These are phyloP conservation scores for Drosophila neonasuta DNA, from an alignment of 2,888 invertebrate genomes.

Conservation along the genomic window DNA sequence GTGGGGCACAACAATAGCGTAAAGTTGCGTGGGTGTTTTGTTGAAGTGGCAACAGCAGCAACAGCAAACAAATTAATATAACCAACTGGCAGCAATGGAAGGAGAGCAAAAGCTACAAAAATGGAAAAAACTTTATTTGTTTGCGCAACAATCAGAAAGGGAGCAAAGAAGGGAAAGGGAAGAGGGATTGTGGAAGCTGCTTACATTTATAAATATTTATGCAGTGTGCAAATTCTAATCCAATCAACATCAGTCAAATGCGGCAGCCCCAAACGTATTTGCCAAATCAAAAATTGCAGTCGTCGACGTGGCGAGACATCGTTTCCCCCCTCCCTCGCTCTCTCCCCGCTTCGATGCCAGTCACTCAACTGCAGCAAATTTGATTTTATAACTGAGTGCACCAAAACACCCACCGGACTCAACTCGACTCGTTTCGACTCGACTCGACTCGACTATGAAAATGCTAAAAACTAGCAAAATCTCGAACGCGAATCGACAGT, in stretches of 20 bases:
- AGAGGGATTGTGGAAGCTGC: conserved; percentile 9
- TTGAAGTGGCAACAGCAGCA: conserved; percentile 36
- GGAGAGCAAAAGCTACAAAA: background rate
- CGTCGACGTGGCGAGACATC: background rate
- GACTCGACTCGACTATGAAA: conserved; percentile 10
- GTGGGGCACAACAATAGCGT: conserved; percentile 47
- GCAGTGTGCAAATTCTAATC: conserved; percentile 59
- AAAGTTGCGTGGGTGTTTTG: conserved; percentile 11
- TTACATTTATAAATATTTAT: conserved; percentile 58
- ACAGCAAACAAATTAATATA: conserved; percentile 68
- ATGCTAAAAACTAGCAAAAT: conserved; percentile 56
- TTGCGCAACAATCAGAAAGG: conserved; percentile 45
- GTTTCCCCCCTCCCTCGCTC: background rate
- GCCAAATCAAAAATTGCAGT: conserved; percentile 68
- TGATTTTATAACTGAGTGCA: conserved; percentile 61
- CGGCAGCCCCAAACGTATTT: conserved; percentile 45
- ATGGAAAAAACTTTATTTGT: conserved; percentile 48
- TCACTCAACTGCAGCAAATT: conserved; percentile 63
- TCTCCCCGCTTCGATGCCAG: background rate
- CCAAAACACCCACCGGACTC: background rate
- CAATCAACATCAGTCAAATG: conserved; percentile 61
- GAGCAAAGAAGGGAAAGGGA: background rate
- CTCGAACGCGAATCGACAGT: conserved; percentile 37
- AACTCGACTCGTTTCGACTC: background rate
- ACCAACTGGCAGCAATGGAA: conserved; percentile 26